Conservation (phyloP, 1,140 invertebrate genomes). For the Fopius arisanus region DNA sequence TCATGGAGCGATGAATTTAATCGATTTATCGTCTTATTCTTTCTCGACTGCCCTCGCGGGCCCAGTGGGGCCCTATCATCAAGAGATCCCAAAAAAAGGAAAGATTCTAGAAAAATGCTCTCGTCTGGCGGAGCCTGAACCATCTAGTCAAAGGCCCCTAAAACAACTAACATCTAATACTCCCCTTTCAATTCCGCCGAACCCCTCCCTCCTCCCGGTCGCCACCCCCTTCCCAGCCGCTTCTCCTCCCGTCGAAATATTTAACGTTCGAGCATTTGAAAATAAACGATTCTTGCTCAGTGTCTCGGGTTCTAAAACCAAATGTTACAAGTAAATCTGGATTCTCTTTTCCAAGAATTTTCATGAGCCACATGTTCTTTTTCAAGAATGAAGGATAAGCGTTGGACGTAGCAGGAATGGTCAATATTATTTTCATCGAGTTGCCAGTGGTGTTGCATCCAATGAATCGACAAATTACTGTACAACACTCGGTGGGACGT, state of each 20-base stretch:
- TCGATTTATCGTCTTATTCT: background rate
- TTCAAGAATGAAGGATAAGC: background rate
- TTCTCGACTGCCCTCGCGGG: background rate
- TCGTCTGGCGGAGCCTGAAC: background rate
- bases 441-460: background rate
- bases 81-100: background rate
- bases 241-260: background rate
- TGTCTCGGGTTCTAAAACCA: background rate
- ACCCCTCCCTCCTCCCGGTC: too few species aligned
- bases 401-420: background rate
- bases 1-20: background rate
- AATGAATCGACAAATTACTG: conserved; percentile 17
- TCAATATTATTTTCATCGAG: background rate
- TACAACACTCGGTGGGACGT: background rate
- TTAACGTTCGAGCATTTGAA: background rate
- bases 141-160: background rate
- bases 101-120: background rate
- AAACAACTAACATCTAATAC: conserved; percentile 5
- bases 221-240: too few species aligned
- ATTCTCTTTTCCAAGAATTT: background rate
- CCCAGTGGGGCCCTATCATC: background rate
- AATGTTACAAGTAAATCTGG: background rate
- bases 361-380: background rate
- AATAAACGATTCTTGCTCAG: background rate
- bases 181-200: conserved; percentile 1